Base-by-base conservation (phyloP, 2,113 vertebrate species). In the Oryzias melastigma region DNA sequence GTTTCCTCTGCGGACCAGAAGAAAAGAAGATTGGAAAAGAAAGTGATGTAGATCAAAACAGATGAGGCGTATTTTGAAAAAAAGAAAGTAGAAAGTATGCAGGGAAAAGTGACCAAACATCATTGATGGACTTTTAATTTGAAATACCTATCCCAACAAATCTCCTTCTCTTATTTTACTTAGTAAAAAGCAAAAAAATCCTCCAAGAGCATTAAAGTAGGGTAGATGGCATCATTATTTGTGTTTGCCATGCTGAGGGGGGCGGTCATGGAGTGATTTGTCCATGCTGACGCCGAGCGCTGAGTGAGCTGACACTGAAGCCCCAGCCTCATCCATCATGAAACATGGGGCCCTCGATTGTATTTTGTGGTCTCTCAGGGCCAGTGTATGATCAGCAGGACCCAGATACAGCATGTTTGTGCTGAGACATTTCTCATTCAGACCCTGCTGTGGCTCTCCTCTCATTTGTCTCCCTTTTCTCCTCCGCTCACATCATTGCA, bases 1-100 rank as follows among this genome's bases (percentile, higher is more conserved):
- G 66, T 44, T 52, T 74, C 71, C 71, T 71, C 62, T 46, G 59
- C 46, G 51, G 68, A 81, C 71, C 8, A 17, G 56, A 68, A 71
- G 80, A 53, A 76, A 60, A 71, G 70, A 82, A 79, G 85, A 90
- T 87, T 90, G 82, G 81, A 77, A 72, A 71, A 61, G 70, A 75
- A 85, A 87, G 81, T 25, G 43, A 88, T 85, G 76, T 83, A 80
- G 73, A 83, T 75, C 82, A 82, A 80, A 82, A 84, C 76, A 87
- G 85, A 87, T 46, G 62, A 85, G 72, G 62, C 65, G 54, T 85
- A 75, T 78, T 77, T 83, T 64, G 29, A 16, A 24, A 42, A 43
- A 71, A 62, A 69, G 60, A 81, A 18, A 5, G 7, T 35, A 10
- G 29, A 35, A 10, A 35, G 1, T 3, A 35, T 35, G 35, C 2